Evolutionary conservation across 2,888 invertebrate genomes (phyloP).

Genomic region (Drosophila nr. medialis): DNA sequence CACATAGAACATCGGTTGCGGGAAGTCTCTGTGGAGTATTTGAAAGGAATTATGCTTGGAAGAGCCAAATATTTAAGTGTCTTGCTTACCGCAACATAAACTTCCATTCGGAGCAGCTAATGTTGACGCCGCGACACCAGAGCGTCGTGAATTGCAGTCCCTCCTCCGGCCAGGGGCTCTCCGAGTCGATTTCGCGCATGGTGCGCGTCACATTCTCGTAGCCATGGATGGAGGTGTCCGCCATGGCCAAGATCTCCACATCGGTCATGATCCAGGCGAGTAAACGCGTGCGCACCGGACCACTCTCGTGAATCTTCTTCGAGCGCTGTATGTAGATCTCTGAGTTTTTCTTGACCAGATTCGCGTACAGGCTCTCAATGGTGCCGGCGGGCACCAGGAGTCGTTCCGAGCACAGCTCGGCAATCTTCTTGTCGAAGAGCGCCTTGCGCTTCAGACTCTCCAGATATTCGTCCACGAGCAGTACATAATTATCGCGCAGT

Average conservation of each 20-base stretch:
- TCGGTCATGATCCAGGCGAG: conserved; percentile 94
- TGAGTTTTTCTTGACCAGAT: conserved; percentile 94
- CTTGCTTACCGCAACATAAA: conserved; percentile 88
- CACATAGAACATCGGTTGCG: conserved; percentile 95
- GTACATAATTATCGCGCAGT: conserved; percentile 96
- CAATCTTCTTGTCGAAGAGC: conserved; percentile 94
- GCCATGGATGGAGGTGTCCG: conserved; percentile 95
- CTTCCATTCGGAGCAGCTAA: conserved; percentile 94
- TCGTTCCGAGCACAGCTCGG: conserved; percentile 92
- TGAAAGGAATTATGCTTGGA: background rate
- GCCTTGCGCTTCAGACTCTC: conserved; percentile 95
- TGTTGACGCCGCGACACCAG: conserved; percentile 95
- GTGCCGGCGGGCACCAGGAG: conserved; percentile 92
- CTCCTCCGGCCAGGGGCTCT: conserved; percentile 96
- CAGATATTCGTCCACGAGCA: conserved; percentile 97
- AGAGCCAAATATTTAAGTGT: background rate
- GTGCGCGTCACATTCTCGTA: conserved; percentile 89
- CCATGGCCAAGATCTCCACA: conserved; percentile 88
- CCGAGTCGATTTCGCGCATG: conserved; percentile 93
- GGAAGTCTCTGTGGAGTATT: conserved; percentile 90
- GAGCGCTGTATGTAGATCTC: conserved; percentile 98
- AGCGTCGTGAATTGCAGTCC: conserved; percentile 94
- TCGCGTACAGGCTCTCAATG: conserved; percentile 94
- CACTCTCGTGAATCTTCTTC: conserved; percentile 87
- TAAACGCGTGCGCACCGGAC: conserved; percentile 90